Base-by-base conservation (phyloP, 2,888 invertebrate genomes). In the Leucophenga maculata region DNA sequence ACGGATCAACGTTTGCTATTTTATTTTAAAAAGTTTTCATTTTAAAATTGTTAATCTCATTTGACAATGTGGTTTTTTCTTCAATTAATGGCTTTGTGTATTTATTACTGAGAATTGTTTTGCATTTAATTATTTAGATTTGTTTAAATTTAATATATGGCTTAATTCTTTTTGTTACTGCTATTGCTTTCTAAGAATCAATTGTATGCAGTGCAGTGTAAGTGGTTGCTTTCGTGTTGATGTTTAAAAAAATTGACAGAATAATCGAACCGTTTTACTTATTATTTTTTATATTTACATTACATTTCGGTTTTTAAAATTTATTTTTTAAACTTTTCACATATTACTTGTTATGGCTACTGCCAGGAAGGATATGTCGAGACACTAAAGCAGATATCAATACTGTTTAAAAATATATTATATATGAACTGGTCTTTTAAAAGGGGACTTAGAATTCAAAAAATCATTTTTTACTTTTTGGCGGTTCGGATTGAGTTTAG, bases 21-120 rank as follows among this genome's bases (percentile, higher is more conserved):
- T 60, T 60, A 59, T 65, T 46, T 66, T 13, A 66, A 22, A 64
- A 32, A 48, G 31, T 70, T 32, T 62, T 50, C 59, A 14, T 20
- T 50, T n/a, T 70, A 67, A 57, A 57, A 26, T 57, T n/a, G 20
- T n/a, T 31, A 20, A 32, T 54, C 55, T 62, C 71, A 77, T 74
- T 75, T 73, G 78, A 79, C 80, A 82, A 75, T 83, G 80, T 74
- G n/a, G n/a, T n/a, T n/a, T n/a, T 80, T 76, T 8, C n/a, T 60
- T 60, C 16, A 20, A 18, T 52, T 82, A 75, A n/a, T n/a, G n/a
- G n/a, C n/a, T 39, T 60, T 52, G 52, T 52, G 14, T 69, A 67
- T 50, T 60, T 65, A 65, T 59, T 71, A 44, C 66, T 72, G 71
- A 73, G 20, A 75, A 65, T 39, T 39, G 75, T 72, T 72, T 74